These are phyloP conservation scores for Epistrophella euchroma DNA, from an alignment of 2,888 invertebrate genomes.

Conservation along the genomic window DNA sequence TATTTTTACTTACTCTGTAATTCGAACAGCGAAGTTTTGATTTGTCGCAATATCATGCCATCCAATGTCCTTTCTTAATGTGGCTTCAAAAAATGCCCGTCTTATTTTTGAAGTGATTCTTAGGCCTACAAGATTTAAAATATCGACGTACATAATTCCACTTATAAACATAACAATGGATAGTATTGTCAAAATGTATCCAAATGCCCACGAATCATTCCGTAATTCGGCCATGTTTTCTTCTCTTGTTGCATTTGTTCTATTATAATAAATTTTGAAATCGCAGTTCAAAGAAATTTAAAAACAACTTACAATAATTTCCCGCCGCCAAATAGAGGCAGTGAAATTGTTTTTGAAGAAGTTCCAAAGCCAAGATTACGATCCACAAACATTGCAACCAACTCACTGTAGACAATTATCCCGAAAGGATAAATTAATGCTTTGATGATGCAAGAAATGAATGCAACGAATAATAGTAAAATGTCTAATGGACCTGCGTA, in stretches of 20 bases:
- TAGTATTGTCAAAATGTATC: conserved; percentile 85
- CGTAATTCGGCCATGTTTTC: conserved; percentile 86
- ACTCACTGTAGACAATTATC: conserved; percentile 89
- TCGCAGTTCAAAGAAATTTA: not conserved
- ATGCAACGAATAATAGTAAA: conserved; percentile 84
- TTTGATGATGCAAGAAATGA: conserved; percentile 86
- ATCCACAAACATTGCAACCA: conserved; percentile 88
- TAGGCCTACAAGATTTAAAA: conserved; percentile 87
- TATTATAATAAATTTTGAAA: conserved; percentile 67
- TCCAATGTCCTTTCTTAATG: conserved; percentile 88
- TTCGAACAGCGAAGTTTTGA: conserved; percentile 89
- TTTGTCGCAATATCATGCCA: conserved; percentile 90
- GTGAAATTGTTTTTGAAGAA: conserved; percentile 85
- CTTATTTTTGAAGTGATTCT: conserved; percentile 86
- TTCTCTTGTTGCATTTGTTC: conserved; percentile 85
- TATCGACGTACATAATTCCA: conserved; percentile 86
- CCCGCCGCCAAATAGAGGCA: conserved; percentile 87
- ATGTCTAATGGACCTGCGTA: conserved; percentile 86
- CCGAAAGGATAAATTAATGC: conserved; percentile 87
- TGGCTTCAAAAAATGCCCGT: conserved; percentile 86
- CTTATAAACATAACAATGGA: conserved; percentile 86
- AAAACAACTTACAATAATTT: conserved; percentile 84
- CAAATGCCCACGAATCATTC: conserved; percentile 87
- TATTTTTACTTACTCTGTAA: conserved; percentile 87
- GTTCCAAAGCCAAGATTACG: conserved; percentile 86